Base-by-base conservation (phyloP, 1,140 invertebrate species). In the Augochlora pura region DNA sequence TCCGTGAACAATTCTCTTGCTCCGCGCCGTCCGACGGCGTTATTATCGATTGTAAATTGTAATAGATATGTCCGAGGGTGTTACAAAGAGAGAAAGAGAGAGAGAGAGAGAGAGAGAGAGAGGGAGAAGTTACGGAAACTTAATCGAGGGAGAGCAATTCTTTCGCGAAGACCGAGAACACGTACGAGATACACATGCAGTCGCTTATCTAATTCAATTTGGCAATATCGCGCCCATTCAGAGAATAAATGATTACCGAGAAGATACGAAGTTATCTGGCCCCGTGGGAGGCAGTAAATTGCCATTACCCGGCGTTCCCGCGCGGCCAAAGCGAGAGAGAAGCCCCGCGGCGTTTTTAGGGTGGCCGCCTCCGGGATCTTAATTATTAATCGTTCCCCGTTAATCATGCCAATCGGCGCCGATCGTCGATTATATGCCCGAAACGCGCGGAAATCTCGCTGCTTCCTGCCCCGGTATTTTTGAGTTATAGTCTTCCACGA, bases 261-360 rank as follows among this genome's bases (percentile, higher is more conserved):
- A 80, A 93, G 92, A 93, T 93, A 93, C 86, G 89, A 91, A 91
- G 91, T 92, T 93, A 93, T 93, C 91, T 91, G 89, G 88, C 88
- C 92, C 88, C 90, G 77, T 81, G 92, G 91, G 92, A 92, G 85
- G 90, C 91, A 16, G 92, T 93, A 93, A 93, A 92, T 93, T 93
- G 91, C 91, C 89, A 92, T 93, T 93, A 92, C 81, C 66, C 89
- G 89, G 84, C 89, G 90, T 91, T 90, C 91, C 87, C 82, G 86
- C 82, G 84, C 81, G 68, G 54, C 25, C 10, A 16, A 12, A 54
- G 49, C 23, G 72, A 67, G 72, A 49, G 65, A 73, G 66, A 38
- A n/a, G 54, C 54, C 85, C 82, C 86, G 85, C 82, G 90, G 90
- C 76, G 87, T 90, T 88, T 57, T 84, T 84, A 73, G 89, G 80